phyloP scores from a whole-genome alignment of 2,113 vertebrate genomes.

The Machaerirhynchus nigripectus region DNA sequence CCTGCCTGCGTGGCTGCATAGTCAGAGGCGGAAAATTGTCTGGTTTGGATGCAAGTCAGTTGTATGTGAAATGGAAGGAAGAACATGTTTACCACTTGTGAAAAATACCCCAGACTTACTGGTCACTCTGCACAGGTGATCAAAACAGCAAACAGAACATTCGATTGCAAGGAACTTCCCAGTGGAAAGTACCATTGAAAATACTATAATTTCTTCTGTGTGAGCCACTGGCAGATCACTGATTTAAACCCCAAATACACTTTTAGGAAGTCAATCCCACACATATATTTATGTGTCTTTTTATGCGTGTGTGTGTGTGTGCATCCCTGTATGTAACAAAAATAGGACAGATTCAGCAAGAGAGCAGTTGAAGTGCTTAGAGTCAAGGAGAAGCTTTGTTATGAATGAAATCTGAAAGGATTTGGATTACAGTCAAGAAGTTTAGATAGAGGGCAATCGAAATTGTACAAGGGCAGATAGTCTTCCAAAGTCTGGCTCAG shows the following conservation, averaged over 20 bases:
- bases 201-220: not conserved
- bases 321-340: not conserved
- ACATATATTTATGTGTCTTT: not conserved
- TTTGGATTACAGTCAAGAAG: not conserved
- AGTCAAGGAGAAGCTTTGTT: not conserved
- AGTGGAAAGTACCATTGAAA: not conserved
- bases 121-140: not conserved
- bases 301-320: fast-evolving
- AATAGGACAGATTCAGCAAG: not conserved
- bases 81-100: not conserved
- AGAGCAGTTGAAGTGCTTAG: not conserved
- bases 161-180: not conserved
- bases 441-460: not conserved
- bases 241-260: not conserved
- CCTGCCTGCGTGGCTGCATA: not conserved
- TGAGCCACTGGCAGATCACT: not conserved
- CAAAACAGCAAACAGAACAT: not conserved
- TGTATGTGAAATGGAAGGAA: not conserved
- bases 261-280: not conserved
- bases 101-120: not conserved
- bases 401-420: not conserved
- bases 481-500: not conserved
- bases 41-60: not conserved
- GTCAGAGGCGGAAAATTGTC: not conserved
- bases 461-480: not conserved